Evolutionary conservation across 2,113 vertebrate genomes (phyloP), one percentile per base, ranked within the genome.

Genomic region (Glaucidium brasilianum): DNA sequence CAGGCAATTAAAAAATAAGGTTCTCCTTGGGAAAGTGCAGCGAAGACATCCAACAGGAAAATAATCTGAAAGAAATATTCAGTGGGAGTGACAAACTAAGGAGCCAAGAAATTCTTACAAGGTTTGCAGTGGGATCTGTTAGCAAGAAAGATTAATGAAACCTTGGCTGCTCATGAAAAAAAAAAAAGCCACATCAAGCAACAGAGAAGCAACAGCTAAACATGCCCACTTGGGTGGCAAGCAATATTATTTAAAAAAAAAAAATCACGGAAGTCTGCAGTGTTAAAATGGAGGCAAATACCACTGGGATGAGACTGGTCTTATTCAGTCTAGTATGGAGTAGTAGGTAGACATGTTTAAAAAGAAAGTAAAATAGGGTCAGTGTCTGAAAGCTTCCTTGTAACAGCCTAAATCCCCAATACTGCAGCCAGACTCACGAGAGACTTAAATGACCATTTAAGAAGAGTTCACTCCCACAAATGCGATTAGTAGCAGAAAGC

Each of bases 1-100:
- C 69, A 92, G 84, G 94, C 95, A 97, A 97, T 97, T 97, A 96
- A 95, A 95, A 97, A 97, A 95, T 87, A 92, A 95, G 91, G 85
- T 82, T 97, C 95, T 97, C 96, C 97, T 97, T 97, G 92, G 92
- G 80, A 96, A 96, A 96, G 94, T 82, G 80, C 89, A 95, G 86
- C 0, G 14, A 94, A 97, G 95, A 96, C 91, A 95, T 89, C 84
- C 89, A 94, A 91, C 76, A 91, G 88, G 91, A 96, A 97, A 95
- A 96, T 91, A 95, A 94, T 91, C 69, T 85, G 72, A 92, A 92
- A 91, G 88, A 96, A 96, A 94, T 95, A 94, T 94, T 96, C 96
- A 95, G 95, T 95, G 94, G 96, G 96, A 96, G 97, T 90, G 84
- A 96, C 94, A 94, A 97, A 92, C 60, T 27, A 50, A 95, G 71